Evolutionary conservation across 2,888 invertebrate species (phyloP), one percentile per base, ranked within the genome.

Genomic region (Smittia sp.): DNA sequence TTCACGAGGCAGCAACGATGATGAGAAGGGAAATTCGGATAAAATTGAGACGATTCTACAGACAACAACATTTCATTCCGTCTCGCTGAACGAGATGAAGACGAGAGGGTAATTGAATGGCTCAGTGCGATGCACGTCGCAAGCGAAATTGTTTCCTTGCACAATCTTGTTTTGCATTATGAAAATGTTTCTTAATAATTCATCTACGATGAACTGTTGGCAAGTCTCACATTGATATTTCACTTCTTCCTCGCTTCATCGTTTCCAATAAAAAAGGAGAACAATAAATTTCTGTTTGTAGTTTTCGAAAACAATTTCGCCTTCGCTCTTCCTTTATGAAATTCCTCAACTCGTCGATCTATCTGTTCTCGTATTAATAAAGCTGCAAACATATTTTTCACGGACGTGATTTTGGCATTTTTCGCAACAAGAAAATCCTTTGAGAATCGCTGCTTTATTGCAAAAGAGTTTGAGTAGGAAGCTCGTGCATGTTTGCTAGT

Each of bases 341-440:
- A 58, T 58, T 58, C 22, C 22, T 46, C n/a, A 2, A 1, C 11
- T 11, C 11, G 11, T 22, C 22, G 20, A 22, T 58, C 58, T 58
- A 58, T 58, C 9, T 20, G n/a, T 20, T 58, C 58, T 58, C 58
- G 58, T 58, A 58, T 58, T 58, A 58, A 58, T 58, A 58, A 58
- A 58, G 58, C 20, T 58, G 6, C 9, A 15, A 58, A 20, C 58
- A 58, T 58, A 58, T 58, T 58, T 58, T 58, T 58, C 58, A 22
- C 22, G 20, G 58, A 58, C 58, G 58, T 58, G 58, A 58, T 58
- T 58, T 58, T 15, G 58, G 18, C 22, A 20, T 58, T 58, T 58
- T 46, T 46, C n/a, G 6, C n/a, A n/a, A 46, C 6, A 46, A 3
- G 6, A 46, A 3, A 15, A 46, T n/a, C 46, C 46, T 46, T 46